Conservation (phyloP, 2,888 invertebrate species). For the Chrysotoxum bicinctum region DNA sequence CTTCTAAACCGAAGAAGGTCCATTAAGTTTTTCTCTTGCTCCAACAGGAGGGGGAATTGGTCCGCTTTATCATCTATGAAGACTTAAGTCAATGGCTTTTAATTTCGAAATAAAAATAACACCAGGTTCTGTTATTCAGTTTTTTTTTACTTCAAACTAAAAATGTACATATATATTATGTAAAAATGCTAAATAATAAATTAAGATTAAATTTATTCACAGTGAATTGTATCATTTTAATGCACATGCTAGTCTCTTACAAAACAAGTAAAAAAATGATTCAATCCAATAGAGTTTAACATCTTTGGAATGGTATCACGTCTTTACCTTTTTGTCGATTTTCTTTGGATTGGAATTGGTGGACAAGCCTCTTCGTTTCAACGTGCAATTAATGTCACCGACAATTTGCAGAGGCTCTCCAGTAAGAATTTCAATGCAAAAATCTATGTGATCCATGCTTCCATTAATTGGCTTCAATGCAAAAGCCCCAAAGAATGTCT, state of each 20-base stretch:
- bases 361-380: conserved; percentile 11
- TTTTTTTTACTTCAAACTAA: not conserved
- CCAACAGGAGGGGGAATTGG: too few species aligned
- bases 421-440: conserved; percentile 69
- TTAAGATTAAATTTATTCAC: not conserved
- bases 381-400: conserved; percentile 47
- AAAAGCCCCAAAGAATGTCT: conserved; percentile 93
- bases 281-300: not conserved
- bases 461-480: conserved; percentile 83
- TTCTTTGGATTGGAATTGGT: not conserved
- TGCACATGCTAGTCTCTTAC: not conserved
- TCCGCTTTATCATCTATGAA: too few species aligned
- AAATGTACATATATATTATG: not conserved
- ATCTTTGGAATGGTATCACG: not conserved
- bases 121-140: not conserved
- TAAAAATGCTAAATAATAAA: not conserved
- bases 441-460: conserved; percentile 71
- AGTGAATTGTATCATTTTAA: not conserved
- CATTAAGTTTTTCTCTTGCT: too few species aligned
- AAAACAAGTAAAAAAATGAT: not conserved
- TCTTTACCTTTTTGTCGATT: not conserved
- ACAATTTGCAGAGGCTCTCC: conserved; percentile 59
- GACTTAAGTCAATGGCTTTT: too few species aligned
- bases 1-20: too few species aligned
- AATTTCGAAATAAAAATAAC: too few species aligned